phyloP scores from a whole-genome alignment of 2,113 vertebrate species.

The Gyps fulvus region DNA sequence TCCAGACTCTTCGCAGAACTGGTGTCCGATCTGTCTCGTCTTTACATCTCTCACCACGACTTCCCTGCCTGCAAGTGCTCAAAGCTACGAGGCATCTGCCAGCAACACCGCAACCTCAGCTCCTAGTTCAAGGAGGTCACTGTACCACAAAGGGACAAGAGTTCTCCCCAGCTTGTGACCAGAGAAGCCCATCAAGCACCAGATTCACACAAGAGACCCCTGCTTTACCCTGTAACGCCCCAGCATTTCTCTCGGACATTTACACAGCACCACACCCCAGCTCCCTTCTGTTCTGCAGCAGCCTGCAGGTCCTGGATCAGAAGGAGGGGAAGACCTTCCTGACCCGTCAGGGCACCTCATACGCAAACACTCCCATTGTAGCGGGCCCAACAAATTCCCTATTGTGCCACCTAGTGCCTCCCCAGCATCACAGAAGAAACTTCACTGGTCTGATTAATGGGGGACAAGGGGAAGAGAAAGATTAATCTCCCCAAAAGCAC shows the following conservation, averaged over 20 bases:
- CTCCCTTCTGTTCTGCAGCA: background rate
- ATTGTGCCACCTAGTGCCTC: background rate
- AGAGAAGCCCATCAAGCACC: background rate
- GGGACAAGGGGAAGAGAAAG: background rate
- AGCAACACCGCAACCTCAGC: background rate
- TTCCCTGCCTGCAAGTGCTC: background rate
- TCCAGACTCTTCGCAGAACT: background rate
- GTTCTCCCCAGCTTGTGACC: no score
- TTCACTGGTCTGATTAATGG: background rate
- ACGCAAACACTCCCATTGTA: fast-evolving
- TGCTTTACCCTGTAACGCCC: fast-evolving
- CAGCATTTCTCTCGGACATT: background rate
- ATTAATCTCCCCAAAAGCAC: background rate
- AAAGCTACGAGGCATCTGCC: background rate
- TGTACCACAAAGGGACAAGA: background rate
- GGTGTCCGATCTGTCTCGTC: fast-evolving
- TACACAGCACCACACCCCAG: background rate
- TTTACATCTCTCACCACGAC: background rate
- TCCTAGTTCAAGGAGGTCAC: background rate
- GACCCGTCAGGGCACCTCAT: fast-evolving
- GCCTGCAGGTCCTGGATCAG: background rate
- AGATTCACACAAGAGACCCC: background rate
- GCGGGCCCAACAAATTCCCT: background rate
- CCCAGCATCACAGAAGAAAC: background rate
- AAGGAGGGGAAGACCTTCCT: fast-evolving